phyloP scores from a whole-genome alignment of 2,797 vertebrate genomes.

The Emys orbicularis region DNA sequence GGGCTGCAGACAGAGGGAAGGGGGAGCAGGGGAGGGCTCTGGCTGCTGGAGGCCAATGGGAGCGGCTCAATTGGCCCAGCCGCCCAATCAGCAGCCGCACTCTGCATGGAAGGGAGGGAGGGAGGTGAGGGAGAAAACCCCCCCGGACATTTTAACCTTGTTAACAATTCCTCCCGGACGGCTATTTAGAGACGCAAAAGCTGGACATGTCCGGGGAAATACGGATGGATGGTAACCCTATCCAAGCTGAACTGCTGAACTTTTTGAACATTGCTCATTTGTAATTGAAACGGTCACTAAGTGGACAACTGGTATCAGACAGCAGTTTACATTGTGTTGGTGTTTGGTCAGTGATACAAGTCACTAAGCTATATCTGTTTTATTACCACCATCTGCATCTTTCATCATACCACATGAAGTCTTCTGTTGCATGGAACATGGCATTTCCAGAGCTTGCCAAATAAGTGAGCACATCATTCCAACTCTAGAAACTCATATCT shows the following conservation, averaged over 20 bases:
- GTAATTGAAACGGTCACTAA: neutral
- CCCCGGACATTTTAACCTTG: too few relatives aligned
- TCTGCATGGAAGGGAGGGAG: too few relatives aligned
- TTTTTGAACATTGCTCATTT: neutral
- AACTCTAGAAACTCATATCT: conserved; percentile 28
- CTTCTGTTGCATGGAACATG: conserved; percentile 33
- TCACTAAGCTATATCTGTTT: conserved; percentile 6
- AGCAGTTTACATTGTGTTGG: neutral
- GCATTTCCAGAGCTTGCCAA: conserved; percentile 50
- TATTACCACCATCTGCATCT: neutral
- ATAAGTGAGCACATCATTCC: conserved; percentile 37
- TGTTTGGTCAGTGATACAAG: neutral
- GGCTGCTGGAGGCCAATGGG: too few relatives aligned
- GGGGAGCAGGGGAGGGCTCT: too few relatives aligned
- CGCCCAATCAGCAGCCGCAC: too few relatives aligned
- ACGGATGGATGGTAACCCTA: too few relatives aligned
- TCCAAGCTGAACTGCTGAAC: neutral
- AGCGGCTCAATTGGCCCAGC: too few relatives aligned
- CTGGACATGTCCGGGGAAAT: too few relatives aligned
- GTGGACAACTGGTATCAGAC: neutral
- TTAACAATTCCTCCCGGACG: too few relatives aligned
- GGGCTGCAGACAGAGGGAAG: too few relatives aligned
- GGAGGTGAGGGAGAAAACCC: too few relatives aligned
- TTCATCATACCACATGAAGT: conserved; percentile 18
- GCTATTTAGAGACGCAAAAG: too few relatives aligned